These are phyloP conservation scores for Rhyacichthys aspro DNA, from an alignment of 2,797 vertebrate species.

Conservation along the genomic window DNA sequence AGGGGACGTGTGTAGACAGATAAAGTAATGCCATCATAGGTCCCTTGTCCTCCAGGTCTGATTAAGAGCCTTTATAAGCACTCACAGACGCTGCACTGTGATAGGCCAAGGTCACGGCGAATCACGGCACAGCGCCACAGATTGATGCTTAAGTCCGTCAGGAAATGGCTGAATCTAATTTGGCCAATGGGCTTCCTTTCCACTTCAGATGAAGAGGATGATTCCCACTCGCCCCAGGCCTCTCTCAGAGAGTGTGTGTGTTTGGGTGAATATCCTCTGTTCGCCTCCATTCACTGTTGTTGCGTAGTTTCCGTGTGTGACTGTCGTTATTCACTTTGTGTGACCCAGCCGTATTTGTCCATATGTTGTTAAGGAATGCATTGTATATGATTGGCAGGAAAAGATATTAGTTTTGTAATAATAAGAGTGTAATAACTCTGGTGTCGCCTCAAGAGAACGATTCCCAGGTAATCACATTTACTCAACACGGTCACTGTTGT, in stretches of 20 bases:
- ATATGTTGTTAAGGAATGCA: slow-evolving; percentile 50
- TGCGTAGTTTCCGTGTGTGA: slow-evolving; percentile 6
- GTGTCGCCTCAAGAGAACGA: slow-evolving; percentile 58
- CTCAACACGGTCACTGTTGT: slow-evolving; percentile 65
- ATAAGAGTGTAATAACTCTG: slow-evolving; percentile 68
- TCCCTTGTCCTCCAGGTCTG: slow-evolving; percentile 62
- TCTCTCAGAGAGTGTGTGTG: slow-evolving; percentile 25
- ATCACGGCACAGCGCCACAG: slow-evolving; percentile 55
- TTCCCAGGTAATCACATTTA: slow-evolving; percentile 71
- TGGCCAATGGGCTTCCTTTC: slow-evolving; percentile 67
- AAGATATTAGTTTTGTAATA: slow-evolving; percentile 75
- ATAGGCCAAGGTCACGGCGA: slow-evolving; percentile 77
- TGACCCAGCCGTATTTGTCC: slow-evolving; percentile 33
- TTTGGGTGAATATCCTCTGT: slow-evolving; percentile 34
- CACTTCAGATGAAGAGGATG: slow-evolving; percentile 68
- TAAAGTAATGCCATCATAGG: slow-evolving; percentile 69
- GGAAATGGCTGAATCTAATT: slow-evolving; percentile 72
- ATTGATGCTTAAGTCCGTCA: slow-evolving; percentile 74
- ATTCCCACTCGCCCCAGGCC: slow-evolving; percentile 51
- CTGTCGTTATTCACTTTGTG: slow-evolving; percentile 4
- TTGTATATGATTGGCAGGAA: slow-evolving; percentile 63
- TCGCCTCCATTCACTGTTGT: slow-evolving; percentile 21
- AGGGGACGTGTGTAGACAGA: slow-evolving; percentile 56
- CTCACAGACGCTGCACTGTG: slow-evolving; percentile 53
- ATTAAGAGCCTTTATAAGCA: slow-evolving; percentile 71